Evolutionary conservation across 1,140 invertebrate genomes (phyloP).

Genomic region (Oreohelix idahoensis): DNA sequence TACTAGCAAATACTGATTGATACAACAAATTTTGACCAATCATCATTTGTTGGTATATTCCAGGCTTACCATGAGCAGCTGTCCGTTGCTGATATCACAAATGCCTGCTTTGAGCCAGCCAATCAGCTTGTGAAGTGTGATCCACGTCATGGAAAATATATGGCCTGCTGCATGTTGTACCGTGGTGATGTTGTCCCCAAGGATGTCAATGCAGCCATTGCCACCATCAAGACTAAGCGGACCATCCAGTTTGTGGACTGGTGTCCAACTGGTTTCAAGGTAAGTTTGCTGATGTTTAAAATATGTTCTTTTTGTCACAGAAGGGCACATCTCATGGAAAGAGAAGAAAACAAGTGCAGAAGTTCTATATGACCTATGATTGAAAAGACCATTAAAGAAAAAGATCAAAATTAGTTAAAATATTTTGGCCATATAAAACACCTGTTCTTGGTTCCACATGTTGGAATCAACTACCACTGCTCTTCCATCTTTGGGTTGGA

Average conservation of each 20-base stretch:
- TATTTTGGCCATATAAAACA: too few relatives aligned
- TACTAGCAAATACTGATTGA: too few relatives aligned
- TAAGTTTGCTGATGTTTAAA: not conserved
- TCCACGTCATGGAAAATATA: constrained; percentile 67
- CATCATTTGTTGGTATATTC: constrained; percentile 89
- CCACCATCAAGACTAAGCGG: constrained; percentile 73
- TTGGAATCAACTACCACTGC: too few relatives aligned
- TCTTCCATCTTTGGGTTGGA: too few relatives aligned
- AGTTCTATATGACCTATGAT: too few relatives aligned
- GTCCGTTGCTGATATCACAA: constrained; percentile 14
- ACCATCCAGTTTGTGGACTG: constrained; percentile 85
- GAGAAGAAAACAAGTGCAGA: too few relatives aligned
- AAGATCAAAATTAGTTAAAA: too few relatives aligned
- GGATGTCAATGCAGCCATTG: constrained; percentile 74
- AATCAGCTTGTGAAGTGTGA: constrained; percentile 19
- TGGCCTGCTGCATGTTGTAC: constrained; percentile 79
- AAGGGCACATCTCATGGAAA: too few relatives aligned
- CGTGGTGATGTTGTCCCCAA: constrained; percentile 77
- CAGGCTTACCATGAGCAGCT: constrained; percentile 12
- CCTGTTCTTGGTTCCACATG: too few relatives aligned
- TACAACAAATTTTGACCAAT: constrained; percentile 93
- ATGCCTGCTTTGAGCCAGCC: constrained; percentile 19
- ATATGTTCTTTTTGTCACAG: too few relatives aligned
- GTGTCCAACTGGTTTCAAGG: constrained; percentile 74
- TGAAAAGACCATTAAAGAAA: too few relatives aligned